A percentile compares a stretch with the other conserved stretches of the same genome.
These are phyloP conservation scores for Tetragnatha montana DNA, from an alignment of 2,888 invertebrate genomes.

Conservation along the genomic window DNA sequence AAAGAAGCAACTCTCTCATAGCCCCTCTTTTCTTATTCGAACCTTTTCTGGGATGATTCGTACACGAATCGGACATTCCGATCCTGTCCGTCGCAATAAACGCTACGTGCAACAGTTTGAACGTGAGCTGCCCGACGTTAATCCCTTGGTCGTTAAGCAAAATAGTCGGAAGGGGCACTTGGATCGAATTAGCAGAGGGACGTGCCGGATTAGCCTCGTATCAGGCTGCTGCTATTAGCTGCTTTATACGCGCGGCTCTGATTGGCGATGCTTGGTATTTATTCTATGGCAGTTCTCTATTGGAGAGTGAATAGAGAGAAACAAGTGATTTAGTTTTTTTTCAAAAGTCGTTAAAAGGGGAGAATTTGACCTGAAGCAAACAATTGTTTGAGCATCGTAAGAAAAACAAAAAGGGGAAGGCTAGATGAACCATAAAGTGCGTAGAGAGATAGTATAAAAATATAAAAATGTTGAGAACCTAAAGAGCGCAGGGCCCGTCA, in stretches of 20 bases:
- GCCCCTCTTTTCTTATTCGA: too few species aligned
- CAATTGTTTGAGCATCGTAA: not conserved
- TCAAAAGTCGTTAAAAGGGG: not conserved
- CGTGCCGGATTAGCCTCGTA: slow-evolving; percentile 2
- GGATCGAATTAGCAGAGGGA: not conserved
- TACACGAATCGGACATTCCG: not conserved
- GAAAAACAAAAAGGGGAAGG: not conserved
- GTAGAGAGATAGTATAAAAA: too few species aligned
- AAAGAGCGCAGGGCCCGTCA: too few species aligned
- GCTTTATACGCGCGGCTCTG: too few species aligned
- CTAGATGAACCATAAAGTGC: too few species aligned
- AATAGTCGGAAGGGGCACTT: slow-evolving; percentile 1
- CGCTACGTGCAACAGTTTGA: not conserved
- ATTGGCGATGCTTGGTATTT: too few species aligned
- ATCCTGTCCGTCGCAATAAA: not conserved
- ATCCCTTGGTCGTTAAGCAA: not conserved
- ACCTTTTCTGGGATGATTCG: too few species aligned
- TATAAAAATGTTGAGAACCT: too few species aligned
- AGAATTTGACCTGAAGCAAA: too few species aligned
- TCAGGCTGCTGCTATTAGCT: not conserved
- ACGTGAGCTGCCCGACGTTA: not conserved
- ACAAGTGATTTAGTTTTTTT: not conserved
- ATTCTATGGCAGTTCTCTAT: too few species aligned
- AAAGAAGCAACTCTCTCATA: too few species aligned
- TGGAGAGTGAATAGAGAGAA: too few species aligned